Evolutionary conservation across 2,113 vertebrate species (phyloP).

Genomic region (Rostratula benghalensis): DNA sequence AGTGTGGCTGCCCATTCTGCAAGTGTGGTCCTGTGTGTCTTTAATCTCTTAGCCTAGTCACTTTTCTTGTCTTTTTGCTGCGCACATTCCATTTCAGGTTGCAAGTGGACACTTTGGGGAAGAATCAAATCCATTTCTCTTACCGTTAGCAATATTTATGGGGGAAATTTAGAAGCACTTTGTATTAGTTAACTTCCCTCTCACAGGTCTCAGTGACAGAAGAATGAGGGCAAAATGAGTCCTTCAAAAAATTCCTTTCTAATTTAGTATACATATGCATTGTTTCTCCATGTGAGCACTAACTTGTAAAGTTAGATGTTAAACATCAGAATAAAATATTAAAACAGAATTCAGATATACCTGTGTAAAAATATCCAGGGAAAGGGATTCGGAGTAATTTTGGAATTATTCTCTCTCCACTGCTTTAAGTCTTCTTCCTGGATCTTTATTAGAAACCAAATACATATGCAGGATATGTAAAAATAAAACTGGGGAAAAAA

Average conservation of each 20-base stretch:
- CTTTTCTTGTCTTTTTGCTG: neutral
- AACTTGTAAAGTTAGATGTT: neutral
- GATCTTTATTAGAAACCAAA: slow-evolving; percentile 2
- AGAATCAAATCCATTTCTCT: neutral
- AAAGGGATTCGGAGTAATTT: neutral
- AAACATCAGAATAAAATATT: neutral
- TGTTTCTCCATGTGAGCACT: neutral
- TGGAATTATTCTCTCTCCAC: neutral
- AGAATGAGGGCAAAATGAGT: neutral
- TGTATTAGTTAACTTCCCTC: neutral
- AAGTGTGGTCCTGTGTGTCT: neutral
- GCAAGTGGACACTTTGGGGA: neutral
- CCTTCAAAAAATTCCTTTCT: neutral
- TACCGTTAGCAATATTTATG: neutral
- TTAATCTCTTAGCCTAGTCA: neutral
- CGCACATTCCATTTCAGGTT: neutral
- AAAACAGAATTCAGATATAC: neutral
- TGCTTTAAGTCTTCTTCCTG: neutral
- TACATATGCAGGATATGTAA: neutral
- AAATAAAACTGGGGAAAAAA: neutral
- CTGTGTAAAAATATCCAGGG: neutral
- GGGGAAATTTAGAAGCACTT: neutral
- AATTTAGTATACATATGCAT: neutral
- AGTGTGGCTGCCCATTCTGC: neutral
- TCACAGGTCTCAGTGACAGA: neutral